Evolutionary conservation across 2,113 vertebrate genomes (phyloP).

Genomic region (Protomyctophum bolini): DNA sequence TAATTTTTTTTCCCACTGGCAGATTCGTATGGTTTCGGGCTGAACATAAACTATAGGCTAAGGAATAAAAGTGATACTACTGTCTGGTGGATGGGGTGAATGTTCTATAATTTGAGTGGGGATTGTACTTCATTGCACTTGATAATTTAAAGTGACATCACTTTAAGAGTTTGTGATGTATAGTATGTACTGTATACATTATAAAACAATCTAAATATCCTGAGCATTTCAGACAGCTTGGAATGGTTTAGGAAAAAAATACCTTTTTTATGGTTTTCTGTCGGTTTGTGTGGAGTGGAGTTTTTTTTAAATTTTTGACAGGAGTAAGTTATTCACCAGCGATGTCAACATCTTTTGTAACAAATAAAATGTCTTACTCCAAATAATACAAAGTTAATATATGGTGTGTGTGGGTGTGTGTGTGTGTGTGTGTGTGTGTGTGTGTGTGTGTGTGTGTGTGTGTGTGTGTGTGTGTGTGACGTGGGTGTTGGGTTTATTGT

Average conservation of each 20-base stretch:
- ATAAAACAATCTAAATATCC: too few species aligned
- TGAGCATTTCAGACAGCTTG: neutral
- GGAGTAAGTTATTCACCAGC: neutral
- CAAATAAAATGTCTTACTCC: neutral
- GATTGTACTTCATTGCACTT: neutral
- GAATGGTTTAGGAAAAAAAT: neutral
- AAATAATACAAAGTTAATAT: neutral
- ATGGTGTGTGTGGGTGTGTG: neutral
- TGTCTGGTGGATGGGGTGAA: neutral
- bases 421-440: neutral
- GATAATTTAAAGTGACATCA: too few species aligned
- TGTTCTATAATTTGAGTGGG: neutral
- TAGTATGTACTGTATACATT: too few species aligned
- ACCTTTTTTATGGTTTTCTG: neutral
- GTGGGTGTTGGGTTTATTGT: neutral
- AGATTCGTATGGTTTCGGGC: too few species aligned
- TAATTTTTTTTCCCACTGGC: too few species aligned
- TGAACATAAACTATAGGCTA: too few species aligned
- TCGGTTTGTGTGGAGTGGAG: neutral
- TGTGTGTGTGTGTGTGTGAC: neutral
- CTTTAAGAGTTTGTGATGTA: too few species aligned
- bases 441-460: slow-evolving; percentile 3
- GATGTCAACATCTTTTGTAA: neutral
- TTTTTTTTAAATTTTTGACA: neutral
- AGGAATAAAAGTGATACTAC: too few species aligned